Base-by-base conservation (phyloP, 1,140 invertebrate species). In the Centruroides vittatus region DNA sequence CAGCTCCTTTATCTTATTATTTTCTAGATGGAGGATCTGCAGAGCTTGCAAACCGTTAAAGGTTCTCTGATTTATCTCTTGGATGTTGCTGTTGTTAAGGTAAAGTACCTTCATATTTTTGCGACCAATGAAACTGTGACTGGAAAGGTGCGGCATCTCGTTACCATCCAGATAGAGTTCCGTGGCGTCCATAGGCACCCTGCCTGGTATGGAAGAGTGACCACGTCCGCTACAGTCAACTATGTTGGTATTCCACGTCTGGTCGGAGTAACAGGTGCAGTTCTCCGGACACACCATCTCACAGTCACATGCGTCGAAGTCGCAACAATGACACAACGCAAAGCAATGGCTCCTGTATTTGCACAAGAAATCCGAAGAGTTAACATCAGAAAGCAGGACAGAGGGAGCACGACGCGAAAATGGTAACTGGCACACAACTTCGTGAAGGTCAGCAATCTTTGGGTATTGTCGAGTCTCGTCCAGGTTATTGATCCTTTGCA, bases 231-330 rank as follows among this genome's bases (percentile, higher is more conserved):
- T 89, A 74, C 90, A 94, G 70, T 93, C 89, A 3, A 93, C 89
- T 4, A 93, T 87, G 72, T 94, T 94, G 41, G 86, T 88, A 63
- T 86, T 87, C 90, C 90, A 93, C 12, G 89, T 86, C 71, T 89
- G 86, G 69, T 94, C 89, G 9, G 70, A 65, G 73, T 91, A 93
- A 71, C 91, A 95, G 62, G 86, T 86, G 75, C 91, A 95, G 70
- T 91, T 90, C 64, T 82, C 81, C 3, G 91, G 91, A 69, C 91
- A 95, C 4, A 86, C 92, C 89, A 93, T 93, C 75, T 93, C 88
- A 74, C 91, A 94, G 73, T 94, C 91, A 74, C 91, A 95, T 56
- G 89, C 89, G 71, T 93, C 89, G 71, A 91, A 93, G 67, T 94
- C 90, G 71, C 91, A 95, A 74, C 91, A 95, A 68, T 91, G 88